Conservation (phyloP, 2,113 vertebrate genomes). For the Promerops cafer region DNA sequence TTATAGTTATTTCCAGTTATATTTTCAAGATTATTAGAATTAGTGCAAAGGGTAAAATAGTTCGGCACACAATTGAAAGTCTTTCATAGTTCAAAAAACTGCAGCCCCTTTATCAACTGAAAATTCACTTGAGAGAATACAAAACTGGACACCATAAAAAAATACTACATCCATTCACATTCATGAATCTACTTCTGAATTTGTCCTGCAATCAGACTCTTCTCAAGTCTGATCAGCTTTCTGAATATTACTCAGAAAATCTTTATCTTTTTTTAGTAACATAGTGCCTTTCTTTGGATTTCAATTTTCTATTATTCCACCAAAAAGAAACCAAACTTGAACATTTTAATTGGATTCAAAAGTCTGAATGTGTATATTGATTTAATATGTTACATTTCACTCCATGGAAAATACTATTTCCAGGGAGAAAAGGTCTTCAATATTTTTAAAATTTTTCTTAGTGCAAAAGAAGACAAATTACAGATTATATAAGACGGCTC, state of each 20-base stretch:
- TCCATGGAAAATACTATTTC: neutral
- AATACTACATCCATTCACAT: neutral
- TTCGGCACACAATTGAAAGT: neutral
- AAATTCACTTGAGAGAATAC: neutral
- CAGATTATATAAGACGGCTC: neutral
- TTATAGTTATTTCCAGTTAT: neutral
- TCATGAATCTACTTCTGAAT: neutral
- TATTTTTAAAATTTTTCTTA: neutral
- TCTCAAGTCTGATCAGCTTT: neutral
- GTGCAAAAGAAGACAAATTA: neutral
- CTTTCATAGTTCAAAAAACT: neutral
- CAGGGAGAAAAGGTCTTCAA: neutral
- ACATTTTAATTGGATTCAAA: constrained; percentile 20
- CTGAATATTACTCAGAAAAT: neutral
- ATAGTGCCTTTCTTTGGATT: neutral
- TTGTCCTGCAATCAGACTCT: neutral
- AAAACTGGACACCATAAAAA: neutral
- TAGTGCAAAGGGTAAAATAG: neutral
- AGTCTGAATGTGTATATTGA: neutral
- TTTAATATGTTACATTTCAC: neutral
- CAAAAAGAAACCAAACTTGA: neutral
- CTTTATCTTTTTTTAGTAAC: neutral
- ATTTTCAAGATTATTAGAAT: neutral
- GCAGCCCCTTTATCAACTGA: rapidly evolving
- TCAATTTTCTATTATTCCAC: neutral